Base-by-base conservation (phyloP, 2,888 invertebrate species). In the Acronicta alni region DNA sequence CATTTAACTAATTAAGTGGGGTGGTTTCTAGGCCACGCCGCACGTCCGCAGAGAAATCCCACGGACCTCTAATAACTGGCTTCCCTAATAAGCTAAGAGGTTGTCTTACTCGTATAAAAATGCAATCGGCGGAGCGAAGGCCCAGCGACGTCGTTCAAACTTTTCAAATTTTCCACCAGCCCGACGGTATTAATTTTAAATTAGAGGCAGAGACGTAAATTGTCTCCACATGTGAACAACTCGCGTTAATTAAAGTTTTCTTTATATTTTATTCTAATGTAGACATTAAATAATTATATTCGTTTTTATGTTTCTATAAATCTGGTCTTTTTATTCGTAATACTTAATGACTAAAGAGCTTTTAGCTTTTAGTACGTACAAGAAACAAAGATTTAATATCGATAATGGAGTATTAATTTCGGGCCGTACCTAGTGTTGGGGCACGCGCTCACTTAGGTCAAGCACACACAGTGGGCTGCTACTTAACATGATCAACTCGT, bases 71-170 rank as follows among this genome's bases (percentile, higher is more conserved):
- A 90, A 91, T 91, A 90, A 89, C 90, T 81, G 89, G 87, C 87
- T 88, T 89, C 88, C 88, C 88, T 92, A 91, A 93, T 92, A 92
- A 93, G 91, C 92, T 91, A 92, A 91, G 90, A 90, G 92, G 89
- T 89, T 90, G 90, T 91, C 89, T 90, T 89, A 80, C 86, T 88
- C 83, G 87, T 91, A 91, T 89, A 92, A 92, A 93, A 92, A 92
- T 92, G 91, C 92, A 91, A 91, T 91, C 89, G 90, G 81, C 86
- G 84, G 82, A 83, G 86, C 88, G 82, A 79, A 85, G 86, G 87
- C 87, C 80, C 83, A 85, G 77, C 85, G 87, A 83, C 84, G 87
- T 90, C 92, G 91, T 92, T 90, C 80, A 91, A 93, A 93, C 93
- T 94, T 94, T 93, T 93, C 89, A 92, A 92, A 93, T 94, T 92